Base-by-base conservation (phyloP, 2,113 vertebrate species). In the Plestiodon gilberti region DNA sequence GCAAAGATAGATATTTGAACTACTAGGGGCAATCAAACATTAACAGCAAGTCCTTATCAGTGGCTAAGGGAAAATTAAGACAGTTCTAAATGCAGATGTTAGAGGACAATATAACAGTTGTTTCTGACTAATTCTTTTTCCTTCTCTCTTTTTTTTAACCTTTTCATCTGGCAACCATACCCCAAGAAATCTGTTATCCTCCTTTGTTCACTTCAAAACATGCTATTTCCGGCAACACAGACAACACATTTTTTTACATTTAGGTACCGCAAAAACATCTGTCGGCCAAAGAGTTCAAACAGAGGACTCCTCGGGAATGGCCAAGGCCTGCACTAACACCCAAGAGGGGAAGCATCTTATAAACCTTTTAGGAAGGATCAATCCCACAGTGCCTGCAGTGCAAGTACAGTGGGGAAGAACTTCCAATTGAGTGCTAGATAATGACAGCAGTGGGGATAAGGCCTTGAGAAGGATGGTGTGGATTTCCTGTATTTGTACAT, bases 131-230 rank as follows among this genome's bases (percentile, higher is more conserved):
- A 62, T 22, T 10, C 48, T 59, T 20, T 43, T 84, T 75, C 73
- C 25, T 85, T 77, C 78, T 84, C 61, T 84, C 62, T 59, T 35
- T 85, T 84, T 78, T 84, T 55, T 28, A 81, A 30, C n/a, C 52
- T 81, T 81, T 61, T 65, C 78, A 81, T 81, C 85, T 81, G 85
- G 85, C 78, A 87, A 55, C 70, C 85, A 87, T 75, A 87, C 10
- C 78, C 59, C 23, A 33, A 71, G 77, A 87, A 87, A 81, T 87
- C 85, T 87, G 85, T 74, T 81, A 75, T 87, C 79, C 78, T 87
- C 78, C 62, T 84, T 76, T 76, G 71, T 84, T 84, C 82, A 84
- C 71, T 87, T 87, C 69, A 81, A 87, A 87, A 87, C 61, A 87
- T 84, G 59, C 76, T 84, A 84, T 76, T 76, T 76, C 82, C 82